These are phyloP conservation scores for Chymomyza amoena DNA, from an alignment of 2,888 invertebrate genomes.

Conservation along the genomic window DNA sequence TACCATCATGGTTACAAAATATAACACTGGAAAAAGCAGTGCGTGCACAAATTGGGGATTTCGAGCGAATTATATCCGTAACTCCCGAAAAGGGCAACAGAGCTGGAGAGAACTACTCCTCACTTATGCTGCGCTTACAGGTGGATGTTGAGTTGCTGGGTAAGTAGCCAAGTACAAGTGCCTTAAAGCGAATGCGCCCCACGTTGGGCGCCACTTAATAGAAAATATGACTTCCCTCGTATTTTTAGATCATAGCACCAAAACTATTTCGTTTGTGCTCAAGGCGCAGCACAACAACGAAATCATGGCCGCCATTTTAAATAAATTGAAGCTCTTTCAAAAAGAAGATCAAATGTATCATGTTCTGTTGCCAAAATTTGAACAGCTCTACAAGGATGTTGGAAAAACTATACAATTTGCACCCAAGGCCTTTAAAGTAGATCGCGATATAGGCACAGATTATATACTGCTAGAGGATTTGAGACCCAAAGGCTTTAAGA, in stretches of 20 bases:
- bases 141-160: constrained; percentile 68
- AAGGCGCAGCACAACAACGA: constrained; percentile 64
- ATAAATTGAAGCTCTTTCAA: constrained; percentile 64
- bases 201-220: too few relatives aligned
- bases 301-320: constrained; percentile 58
- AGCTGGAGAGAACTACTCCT: constrained; percentile 68
- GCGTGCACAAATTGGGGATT: constrained; percentile 56
- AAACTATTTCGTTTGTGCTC: constrained; percentile 59
- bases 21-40: constrained; percentile 65
- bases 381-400: constrained; percentile 63
- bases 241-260: constrained; percentile 55
- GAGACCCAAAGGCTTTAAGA: constrained; percentile 63
- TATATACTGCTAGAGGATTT: constrained; percentile 76
- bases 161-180: constrained; percentile 25
- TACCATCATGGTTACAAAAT: constrained; percentile 63
- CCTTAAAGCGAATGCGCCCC: too few relatives aligned
- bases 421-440: constrained; percentile 67
- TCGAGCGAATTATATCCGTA: constrained; percentile 51
- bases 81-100: constrained; percentile 35
- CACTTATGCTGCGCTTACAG: constrained; percentile 66
- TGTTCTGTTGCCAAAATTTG: constrained; percentile 72
- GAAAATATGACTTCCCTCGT: background rate
- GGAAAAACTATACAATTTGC: constrained; percentile 69
- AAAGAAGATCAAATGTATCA: constrained; percentile 76
- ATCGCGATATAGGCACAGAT: constrained; percentile 62